Evolutionary conservation across 2,888 invertebrate species (phyloP), one percentile per base, ranked within the genome.

Genomic region (Cryptocephalus moraei): DNA sequence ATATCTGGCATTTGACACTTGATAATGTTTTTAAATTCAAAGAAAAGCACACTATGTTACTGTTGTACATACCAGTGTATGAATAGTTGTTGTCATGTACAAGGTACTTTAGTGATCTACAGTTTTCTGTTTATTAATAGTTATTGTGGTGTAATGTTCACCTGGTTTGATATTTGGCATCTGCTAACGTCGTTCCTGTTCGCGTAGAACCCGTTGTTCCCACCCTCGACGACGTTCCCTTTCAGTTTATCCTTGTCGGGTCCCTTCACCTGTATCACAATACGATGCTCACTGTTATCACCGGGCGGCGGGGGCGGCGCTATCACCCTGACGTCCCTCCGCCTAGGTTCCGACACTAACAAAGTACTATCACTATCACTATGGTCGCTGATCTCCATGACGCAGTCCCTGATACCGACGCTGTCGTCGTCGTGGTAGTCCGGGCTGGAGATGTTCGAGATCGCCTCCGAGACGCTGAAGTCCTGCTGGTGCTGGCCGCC

Each of bases 331-430:
- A 51, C 51, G 34, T 51, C 49, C 48, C 60, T 57, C 34, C 62
- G 78, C 66, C 81, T 80, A 41, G 86, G 85, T 66, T 87, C 87
- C 47, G 88, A 89, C 49, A 88, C 89, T 45, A 91, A 75, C 58
- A 91, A 84, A 43, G 90, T 91, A 53, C 89, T 90, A 70, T 91
- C 90, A 59, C 89, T 89, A 74, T 91, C 90, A 68, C 88, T 89
- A 43, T 88, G 86, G 74, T 91, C 90, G 66, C 89, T 89, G 59
- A 90, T 79, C 66, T 85, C 86, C 88, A 90, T 89, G 59, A 86
- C 83, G 66, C 86, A 80, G 70, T 89, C 88, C 58, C 86, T 80
- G 64, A 85, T 84, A 68, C 84, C 85, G 75, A 88, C 82, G 56
- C 82, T 82, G 72, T 88, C 87, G 67, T 87, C 88, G 70, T 90